Conservation (phyloP, 2,797 vertebrate species). For the Cyclura pinguis region DNA sequence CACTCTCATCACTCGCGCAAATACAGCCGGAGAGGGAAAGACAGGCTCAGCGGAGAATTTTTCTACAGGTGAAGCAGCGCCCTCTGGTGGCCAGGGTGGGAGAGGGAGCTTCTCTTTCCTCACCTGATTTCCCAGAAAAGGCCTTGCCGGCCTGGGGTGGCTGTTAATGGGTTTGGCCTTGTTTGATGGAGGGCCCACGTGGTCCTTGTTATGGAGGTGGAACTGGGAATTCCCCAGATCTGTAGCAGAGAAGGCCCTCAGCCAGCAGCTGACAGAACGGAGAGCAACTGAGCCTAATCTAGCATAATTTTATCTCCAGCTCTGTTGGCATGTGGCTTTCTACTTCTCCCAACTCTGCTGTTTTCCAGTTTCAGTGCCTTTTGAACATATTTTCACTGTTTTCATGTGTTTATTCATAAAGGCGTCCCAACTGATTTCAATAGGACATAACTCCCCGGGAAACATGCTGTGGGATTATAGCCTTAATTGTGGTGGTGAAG, state of each 20-base stretch:
- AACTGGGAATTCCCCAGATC: not conserved
- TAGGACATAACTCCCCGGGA: not conserved
- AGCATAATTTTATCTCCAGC: not conserved
- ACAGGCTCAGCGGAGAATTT: no score
- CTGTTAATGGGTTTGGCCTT: not conserved
- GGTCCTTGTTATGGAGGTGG: no score
- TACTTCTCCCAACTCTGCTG: no score
- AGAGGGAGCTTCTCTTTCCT: not conserved
- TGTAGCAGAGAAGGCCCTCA: not conserved
- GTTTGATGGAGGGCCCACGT: no score
- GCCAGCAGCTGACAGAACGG: no score
- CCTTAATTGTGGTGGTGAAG: not conserved
- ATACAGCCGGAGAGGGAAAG: no score
- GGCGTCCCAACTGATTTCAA: not conserved
- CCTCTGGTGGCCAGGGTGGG: not conserved
- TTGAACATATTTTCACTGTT: not conserved
- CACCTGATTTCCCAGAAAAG: conserved; percentile 36
- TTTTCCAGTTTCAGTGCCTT: no score
- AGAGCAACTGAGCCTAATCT: not conserved
- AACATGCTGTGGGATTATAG: not conserved
- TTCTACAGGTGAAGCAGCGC: not conserved
- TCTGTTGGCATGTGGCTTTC: not conserved
- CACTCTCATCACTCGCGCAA: no score
- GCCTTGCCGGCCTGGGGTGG: not conserved
- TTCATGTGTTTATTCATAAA: not conserved